Evolutionary conservation across 1,140 invertebrate genomes (phyloP).

Genomic region (Helicoverpa zea): DNA sequence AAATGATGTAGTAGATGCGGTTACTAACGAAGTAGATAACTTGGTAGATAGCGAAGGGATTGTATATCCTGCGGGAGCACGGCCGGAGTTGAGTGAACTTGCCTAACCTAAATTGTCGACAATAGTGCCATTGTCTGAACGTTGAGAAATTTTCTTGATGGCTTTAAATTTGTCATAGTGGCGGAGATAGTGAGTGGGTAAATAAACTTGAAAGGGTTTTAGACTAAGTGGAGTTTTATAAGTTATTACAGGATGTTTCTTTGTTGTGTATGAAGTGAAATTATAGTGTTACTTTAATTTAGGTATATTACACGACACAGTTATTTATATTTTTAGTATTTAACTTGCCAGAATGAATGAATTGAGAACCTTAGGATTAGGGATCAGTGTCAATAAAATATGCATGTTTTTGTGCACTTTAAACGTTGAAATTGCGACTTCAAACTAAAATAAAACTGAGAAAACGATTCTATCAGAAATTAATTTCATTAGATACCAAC

Average conservation of each 20-base stretch:
- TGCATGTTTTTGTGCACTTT: not conserved
- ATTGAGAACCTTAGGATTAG: too few relatives aligned
- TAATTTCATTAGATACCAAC: too few relatives aligned
- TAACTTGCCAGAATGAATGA: too few relatives aligned
- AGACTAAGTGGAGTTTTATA: slow-evolving; percentile 15
- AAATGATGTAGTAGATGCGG: slow-evolving; percentile 20
- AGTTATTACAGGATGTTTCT: slow-evolving; percentile 8
- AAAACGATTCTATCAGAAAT: too few relatives aligned
- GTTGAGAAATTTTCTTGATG: slow-evolving; percentile 75
- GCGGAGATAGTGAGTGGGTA: slow-evolving; percentile 62
- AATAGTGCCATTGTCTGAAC: slow-evolving; percentile 78
- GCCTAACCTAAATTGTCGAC: slow-evolving; percentile 82
- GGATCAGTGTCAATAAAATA: not conserved
- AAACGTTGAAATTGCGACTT: not conserved
- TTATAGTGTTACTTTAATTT: too few relatives aligned
- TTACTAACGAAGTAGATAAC: slow-evolving; percentile 35
- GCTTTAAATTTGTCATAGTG: slow-evolving; percentile 61
- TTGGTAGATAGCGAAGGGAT: slow-evolving; percentile 62
- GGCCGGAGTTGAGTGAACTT: slow-evolving; percentile 79
- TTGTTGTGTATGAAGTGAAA: not conserved
- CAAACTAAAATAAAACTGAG: too few relatives aligned
- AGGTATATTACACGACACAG: too few relatives aligned
- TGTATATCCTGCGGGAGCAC: slow-evolving; percentile 75
- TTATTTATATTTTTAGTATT: too few relatives aligned
- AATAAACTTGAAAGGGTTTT: slow-evolving; percentile 52